A percentile compares a stretch with the other conserved stretches of the same genome.
Evolutionary conservation across 2,113 vertebrate species (phyloP).

Genomic region (Caloenas nicobarica): DNA sequence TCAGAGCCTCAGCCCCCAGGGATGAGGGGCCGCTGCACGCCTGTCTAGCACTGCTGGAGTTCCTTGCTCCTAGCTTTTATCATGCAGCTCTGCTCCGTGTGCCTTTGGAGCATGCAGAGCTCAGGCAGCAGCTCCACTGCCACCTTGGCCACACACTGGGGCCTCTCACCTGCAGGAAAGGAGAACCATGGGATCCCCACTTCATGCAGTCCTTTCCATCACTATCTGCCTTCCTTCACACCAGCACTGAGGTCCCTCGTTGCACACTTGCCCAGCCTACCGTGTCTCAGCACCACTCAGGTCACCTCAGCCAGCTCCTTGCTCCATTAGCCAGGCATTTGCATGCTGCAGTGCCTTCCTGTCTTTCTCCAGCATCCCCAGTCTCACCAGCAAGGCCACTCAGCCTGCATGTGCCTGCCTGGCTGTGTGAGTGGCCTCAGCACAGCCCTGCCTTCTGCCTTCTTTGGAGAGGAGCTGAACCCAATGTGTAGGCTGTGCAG

Average conservation of each 20-base stretch:
- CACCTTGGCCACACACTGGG: background rate
- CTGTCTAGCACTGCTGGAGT: background rate
- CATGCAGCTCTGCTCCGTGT: background rate
- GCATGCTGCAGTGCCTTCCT: background rate
- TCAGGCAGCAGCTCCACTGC: background rate
- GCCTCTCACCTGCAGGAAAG: background rate
- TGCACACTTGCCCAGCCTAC: background rate
- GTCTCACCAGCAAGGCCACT: background rate
- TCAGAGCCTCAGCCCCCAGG: background rate
- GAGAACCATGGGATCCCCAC: background rate
- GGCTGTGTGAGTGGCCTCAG: background rate
- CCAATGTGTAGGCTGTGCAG: background rate
- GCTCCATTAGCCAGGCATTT: background rate
- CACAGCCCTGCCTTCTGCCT: background rate
- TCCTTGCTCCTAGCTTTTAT: background rate
- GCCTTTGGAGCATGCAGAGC: background rate
- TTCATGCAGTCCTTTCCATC: background rate
- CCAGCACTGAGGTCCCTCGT: background rate
- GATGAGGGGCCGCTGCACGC: fast-evolving
- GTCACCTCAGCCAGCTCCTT: background rate
- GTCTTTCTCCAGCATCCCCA: background rate
- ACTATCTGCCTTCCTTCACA: background rate
- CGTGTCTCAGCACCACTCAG: too few species aligned
- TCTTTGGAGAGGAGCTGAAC: background rate
- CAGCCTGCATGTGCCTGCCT: fast-evolving